Evolutionary conservation across 2,888 invertebrate species (phyloP).

Genomic region (Julus scanicus): DNA sequence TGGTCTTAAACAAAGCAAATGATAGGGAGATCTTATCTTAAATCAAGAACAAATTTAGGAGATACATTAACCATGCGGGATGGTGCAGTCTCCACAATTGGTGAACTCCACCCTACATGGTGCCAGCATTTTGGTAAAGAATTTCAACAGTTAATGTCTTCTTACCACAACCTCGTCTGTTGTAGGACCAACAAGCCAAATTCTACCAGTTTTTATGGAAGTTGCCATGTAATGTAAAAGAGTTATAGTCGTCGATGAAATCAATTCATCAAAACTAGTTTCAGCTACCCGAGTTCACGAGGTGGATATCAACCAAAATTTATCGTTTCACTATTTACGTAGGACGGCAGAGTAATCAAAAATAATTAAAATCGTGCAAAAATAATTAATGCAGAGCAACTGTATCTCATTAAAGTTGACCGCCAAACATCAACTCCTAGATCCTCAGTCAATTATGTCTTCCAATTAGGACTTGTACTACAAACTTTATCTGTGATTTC

Average conservation of each 20-base stretch:
- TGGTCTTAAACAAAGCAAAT: background rate
- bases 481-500: too few species aligned
- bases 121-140: background rate
- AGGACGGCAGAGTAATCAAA: background rate
- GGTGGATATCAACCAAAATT: background rate
- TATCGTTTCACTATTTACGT: background rate
- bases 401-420: background rate
- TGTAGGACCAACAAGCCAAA: background rate
- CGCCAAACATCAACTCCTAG: too few species aligned
- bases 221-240: background rate
- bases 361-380: slow-evolving; percentile 21
- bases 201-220: background rate
- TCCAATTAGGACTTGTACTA: too few species aligned
- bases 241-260: background rate
- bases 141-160: too few species aligned
- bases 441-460: too few species aligned
- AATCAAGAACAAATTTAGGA: background rate
- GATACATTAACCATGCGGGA: too few species aligned
- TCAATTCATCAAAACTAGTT: background rate
- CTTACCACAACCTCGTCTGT: too few species aligned
- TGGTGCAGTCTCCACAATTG: too few species aligned
- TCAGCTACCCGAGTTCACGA: background rate
- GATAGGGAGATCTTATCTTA: background rate
- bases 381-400: background rate
- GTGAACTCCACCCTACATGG: background rate